Evolutionary conservation across 2,888 invertebrate species (phyloP), one percentile per base, ranked within the genome.

Genomic region (Plebejus anna): DNA sequence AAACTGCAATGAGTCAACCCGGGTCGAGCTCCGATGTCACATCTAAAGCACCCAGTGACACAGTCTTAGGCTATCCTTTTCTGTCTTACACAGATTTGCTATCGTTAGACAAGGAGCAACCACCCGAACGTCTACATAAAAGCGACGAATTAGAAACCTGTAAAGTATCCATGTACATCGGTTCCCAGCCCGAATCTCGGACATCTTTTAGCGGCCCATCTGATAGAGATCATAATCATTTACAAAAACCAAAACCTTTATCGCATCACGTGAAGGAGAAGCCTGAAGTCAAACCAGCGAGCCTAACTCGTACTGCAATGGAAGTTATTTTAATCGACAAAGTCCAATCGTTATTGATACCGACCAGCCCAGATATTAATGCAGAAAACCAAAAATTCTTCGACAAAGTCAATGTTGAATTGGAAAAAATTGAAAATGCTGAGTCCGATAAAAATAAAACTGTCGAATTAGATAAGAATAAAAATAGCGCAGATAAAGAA

Each of bases 261-360:
- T 11, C 32, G 6, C 7, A 32, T 55, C 32, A 32, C 11, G 86
- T 83, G 79, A 88, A 84, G 81, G 88, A 87, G 55, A 89, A 86
- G 80, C 79, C 84, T 55, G 80, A 84, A 36, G 81, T 90, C 1
- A 92, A 91, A 80, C 85, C 90, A 0, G 85, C 88, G 1, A 90
- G 94, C 9, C 81, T 95, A 73, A 82, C 95, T 71, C 93, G 94
- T 76, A 94, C 94, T 32, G 95, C 95, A 36, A 93, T 95, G 89
- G 94, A 94, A 83, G 95, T 94, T 70, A 95, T 95, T 77, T 87
- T 95, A 11, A 90, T 95, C 79, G 95, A 95, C 80, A 94, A 91
- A 86, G 94, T 95, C 1, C 94, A 92, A 75, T 87, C 89, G 61
- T 80, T 93, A 66, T 85, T 94, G 76, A 82, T 92, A 79, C 91